phyloP scores from a whole-genome alignment of 2,888 invertebrate species.

The Camptogramma bilineatum region DNA sequence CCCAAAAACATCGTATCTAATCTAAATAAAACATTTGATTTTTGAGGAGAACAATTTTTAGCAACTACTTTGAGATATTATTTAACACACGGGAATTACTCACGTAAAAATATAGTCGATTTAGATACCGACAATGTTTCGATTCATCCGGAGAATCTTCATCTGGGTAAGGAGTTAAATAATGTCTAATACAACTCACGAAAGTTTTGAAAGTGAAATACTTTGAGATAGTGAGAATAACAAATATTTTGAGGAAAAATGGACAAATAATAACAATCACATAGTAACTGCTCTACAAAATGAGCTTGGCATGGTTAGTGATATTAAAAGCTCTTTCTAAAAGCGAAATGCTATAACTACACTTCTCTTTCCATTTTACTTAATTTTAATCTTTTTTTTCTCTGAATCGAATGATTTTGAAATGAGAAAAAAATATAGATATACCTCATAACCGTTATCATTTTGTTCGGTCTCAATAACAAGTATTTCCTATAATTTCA shows the following conservation, averaged over 20 bases:
- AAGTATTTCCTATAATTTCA: background rate
- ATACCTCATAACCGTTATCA: background rate
- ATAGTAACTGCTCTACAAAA: constrained; percentile 33
- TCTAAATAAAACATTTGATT: no score
- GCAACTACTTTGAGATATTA: background rate
- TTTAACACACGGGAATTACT: no score
- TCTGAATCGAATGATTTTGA: background rate
- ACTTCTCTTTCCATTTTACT: background rate
- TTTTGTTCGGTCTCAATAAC: background rate
- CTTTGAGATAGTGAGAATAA: background rate
- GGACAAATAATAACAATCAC: constrained; percentile 27
- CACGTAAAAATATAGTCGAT: no score
- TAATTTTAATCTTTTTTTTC: background rate
- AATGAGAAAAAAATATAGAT: background rate
- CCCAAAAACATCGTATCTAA: constrained; percentile 2
- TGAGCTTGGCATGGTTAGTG: constrained; percentile 42
- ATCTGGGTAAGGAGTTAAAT: no score
- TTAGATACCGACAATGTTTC: no score
- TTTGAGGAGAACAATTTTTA: background rate
- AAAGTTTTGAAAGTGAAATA: no score
- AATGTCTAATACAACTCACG: no score
- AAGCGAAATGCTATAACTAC: constrained; percentile 18
- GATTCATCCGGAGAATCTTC: no score
- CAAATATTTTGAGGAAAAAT: constrained; percentile 14
- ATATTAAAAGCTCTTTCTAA: constrained; percentile 29